phyloP scores from a whole-genome alignment of 2,113 vertebrate species.

The Heloderma charlesbogerti region DNA sequence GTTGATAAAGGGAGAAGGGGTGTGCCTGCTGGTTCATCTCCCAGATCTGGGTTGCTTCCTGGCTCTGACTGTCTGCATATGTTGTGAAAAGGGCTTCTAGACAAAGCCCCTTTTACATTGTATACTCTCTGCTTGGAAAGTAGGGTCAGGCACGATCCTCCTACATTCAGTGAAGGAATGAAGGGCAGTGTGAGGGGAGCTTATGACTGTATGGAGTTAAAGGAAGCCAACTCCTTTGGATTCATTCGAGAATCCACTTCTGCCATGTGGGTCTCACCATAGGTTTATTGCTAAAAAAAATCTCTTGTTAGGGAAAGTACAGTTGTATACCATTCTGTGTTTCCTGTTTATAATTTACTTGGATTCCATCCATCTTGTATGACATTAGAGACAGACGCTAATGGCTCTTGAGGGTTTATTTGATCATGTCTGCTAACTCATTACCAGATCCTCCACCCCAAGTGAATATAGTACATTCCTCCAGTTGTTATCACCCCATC shows the following conservation, averaged over 20 bases:
- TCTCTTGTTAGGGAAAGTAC: not conserved
- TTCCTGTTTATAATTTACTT: not conserved
- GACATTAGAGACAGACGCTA: not conserved
- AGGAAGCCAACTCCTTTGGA: not conserved
- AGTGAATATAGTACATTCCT: not conserved
- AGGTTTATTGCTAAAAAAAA: not conserved
- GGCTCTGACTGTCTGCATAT: not conserved
- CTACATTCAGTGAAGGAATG: too few relatives aligned
- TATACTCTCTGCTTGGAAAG: not conserved
- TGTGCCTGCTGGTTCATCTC: not conserved
- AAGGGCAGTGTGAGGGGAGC: too few relatives aligned
- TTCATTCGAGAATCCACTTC: not conserved
- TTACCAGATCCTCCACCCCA: not conserved
- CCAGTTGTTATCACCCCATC: not conserved
- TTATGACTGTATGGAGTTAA: not conserved
- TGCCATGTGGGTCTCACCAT: not conserved
- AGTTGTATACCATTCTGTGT: not conserved
- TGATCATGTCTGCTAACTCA: not conserved
- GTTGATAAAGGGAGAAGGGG: not conserved
- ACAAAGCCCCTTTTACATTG: not conserved
- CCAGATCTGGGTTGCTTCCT: too few relatives aligned
- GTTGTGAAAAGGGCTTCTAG: not conserved
- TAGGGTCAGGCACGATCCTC: too few relatives aligned
- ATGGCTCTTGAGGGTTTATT: not conserved
- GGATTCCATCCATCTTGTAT: too few relatives aligned